These are phyloP conservation scores for Beris morrisii DNA, from an alignment of 2,888 invertebrate genomes.

Conservation along the genomic window DNA sequence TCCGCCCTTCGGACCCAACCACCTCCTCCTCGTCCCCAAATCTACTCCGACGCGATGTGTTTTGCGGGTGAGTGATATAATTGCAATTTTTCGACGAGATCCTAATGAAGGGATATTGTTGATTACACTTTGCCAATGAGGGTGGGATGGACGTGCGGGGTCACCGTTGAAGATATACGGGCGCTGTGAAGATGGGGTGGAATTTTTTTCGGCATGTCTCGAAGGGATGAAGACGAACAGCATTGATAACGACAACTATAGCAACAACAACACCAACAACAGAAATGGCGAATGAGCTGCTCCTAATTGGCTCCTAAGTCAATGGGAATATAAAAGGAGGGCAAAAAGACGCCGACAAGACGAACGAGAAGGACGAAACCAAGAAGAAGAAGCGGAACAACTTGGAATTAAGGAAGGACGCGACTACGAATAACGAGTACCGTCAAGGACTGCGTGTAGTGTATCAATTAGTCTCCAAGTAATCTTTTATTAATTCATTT, in stretches of 20 bases:
- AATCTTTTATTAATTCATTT: slow-evolving; percentile 37
- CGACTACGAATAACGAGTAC: neutral
- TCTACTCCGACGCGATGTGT: neutral
- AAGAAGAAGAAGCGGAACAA: slow-evolving; percentile 6
- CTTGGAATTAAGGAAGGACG: too few species aligned
- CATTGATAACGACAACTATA: slow-evolving; percentile 26
- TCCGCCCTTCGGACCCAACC: slow-evolving; percentile 23
- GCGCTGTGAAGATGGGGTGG: neutral
- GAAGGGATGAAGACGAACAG: neutral
- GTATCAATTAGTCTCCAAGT: slow-evolving; percentile 34
- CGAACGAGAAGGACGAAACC: slow-evolving; percentile 1
- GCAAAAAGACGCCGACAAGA: slow-evolving; percentile 14
- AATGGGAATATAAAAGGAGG: slow-evolving; percentile 31
- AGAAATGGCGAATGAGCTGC: slow-evolving; percentile 29
- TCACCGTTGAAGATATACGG: neutral
- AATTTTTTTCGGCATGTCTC: slow-evolving; percentile 13
- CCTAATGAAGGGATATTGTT: slow-evolving; percentile 40
- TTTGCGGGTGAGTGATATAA: slow-evolving; percentile 34
- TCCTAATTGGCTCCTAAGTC: slow-evolving; percentile 39
- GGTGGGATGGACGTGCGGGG: slow-evolving; percentile 10
- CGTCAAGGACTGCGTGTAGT: slow-evolving; percentile 20
- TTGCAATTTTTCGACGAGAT: slow-evolving; percentile 39
- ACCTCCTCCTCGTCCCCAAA: slow-evolving; percentile 1
- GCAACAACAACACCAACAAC: slow-evolving; percentile 35
- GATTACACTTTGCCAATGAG: slow-evolving; percentile 36